A percentile compares a stretch with the other conserved stretches of the same genome.
Evolutionary conservation across 2,113 vertebrate genomes (phyloP).

Genomic region (Irena cyanogastra): DNA sequence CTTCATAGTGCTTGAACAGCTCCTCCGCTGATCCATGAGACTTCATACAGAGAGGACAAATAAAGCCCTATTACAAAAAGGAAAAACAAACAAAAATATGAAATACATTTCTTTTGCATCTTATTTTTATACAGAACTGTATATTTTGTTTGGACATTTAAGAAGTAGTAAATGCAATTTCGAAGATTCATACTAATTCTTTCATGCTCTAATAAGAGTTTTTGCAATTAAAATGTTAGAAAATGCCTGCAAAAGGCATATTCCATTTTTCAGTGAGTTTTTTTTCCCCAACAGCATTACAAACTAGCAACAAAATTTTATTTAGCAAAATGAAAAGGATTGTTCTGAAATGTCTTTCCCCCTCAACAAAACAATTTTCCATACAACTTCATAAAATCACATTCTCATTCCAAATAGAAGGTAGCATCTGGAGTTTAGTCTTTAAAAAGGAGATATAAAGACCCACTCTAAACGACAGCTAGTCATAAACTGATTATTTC

Average conservation of each 20-base stretch:
- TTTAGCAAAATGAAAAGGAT: neutral
- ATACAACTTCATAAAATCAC: neutral
- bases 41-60: conserved; percentile 99
- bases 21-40: conserved; percentile 97
- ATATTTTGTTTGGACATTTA: neutral
- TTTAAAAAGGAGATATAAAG: neutral
- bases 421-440: neutral
- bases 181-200: neutral
- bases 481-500: neutral
- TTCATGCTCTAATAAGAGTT: neutral
- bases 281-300: neutral
- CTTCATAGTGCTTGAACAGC: conserved; percentile 96
- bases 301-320: neutral
- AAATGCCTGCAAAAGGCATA: neutral
- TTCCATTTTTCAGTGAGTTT: neutral
- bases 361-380: neutral
- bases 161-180: neutral
- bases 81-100: neutral
- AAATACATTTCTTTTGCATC: neutral
- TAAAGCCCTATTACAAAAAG: conserved; percentile 85
- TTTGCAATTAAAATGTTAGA: neutral
- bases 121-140: neutral
- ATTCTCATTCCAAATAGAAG: neutral
- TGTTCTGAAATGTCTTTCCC: neutral
- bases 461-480: neutral